phyloP scores from a whole-genome alignment of 2,888 invertebrate genomes.

The Leptothorax acervorum region DNA sequence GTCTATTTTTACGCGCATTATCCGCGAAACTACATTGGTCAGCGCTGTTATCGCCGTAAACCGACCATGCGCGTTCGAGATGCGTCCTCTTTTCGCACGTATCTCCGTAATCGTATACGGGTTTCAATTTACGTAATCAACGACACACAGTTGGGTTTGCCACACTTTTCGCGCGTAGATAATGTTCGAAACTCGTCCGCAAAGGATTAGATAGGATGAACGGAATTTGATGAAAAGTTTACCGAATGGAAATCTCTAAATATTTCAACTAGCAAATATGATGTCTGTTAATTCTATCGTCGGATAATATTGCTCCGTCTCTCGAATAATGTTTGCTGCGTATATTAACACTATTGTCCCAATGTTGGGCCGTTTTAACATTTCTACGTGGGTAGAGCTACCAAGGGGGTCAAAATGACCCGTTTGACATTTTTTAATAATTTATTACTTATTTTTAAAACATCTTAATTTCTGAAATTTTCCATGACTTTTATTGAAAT shows the following conservation, averaged over 20 bases:
- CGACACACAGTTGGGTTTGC: conserved; percentile 3
- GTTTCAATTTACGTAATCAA: conserved; percentile 44
- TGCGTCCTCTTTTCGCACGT: conserved; percentile 37
- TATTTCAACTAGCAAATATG: neutral
- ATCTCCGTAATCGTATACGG: conserved; percentile 40
- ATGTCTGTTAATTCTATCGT: neutral
- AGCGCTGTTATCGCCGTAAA: conserved; percentile 29
- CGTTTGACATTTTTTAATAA: too few relatives aligned
- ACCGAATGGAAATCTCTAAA: neutral
- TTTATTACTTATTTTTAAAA: too few relatives aligned
- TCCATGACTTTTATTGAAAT: too few relatives aligned
- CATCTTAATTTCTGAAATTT: too few relatives aligned
- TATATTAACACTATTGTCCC: too few relatives aligned
- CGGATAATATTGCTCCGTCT: neutral
- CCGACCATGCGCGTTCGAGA: neutral
- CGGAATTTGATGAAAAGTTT: neutral
- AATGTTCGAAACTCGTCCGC: neutral
- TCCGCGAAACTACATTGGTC: conserved; percentile 41
- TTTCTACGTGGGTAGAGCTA: too few relatives aligned
- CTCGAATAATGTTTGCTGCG: neutral
- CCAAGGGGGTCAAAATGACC: too few relatives aligned
- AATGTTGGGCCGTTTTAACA: too few relatives aligned
- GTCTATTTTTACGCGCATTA: conserved; percentile 50
- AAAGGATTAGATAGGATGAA: neutral
- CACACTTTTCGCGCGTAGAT: neutral